Evolutionary conservation across 2,113 vertebrate genomes (phyloP).

Genomic region (Vombatus ursinus): DNA sequence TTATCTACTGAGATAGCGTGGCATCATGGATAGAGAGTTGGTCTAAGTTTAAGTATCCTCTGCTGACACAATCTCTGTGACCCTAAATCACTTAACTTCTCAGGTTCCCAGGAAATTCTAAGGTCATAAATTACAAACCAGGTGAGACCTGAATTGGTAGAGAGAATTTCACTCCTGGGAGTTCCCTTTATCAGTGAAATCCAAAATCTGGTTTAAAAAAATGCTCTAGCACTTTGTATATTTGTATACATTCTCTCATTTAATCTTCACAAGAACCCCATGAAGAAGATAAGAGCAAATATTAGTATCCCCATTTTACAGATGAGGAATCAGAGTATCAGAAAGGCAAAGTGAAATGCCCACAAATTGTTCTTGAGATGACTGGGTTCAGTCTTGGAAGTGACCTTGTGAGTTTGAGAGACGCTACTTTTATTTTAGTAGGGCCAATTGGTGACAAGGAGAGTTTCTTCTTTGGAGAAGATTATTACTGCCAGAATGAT

Average conservation of each 20-base stretch:
- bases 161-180: background rate
- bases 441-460: background rate
- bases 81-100: background rate
- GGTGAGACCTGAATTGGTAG: background rate
- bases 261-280: background rate
- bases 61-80: background rate
- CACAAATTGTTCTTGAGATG: background rate
- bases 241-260: background rate
- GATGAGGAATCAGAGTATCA: background rate
- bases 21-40: background rate
- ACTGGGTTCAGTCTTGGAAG: background rate
- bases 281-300: background rate
- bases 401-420: background rate
- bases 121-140: background rate
- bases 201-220: background rate
- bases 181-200: background rate
- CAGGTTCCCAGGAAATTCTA: background rate
- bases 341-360: background rate
- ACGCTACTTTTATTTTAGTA: background rate
- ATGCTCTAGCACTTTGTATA: background rate
- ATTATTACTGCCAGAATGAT: background rate
- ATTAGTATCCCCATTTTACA: background rate
- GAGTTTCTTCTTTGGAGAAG: background rate
- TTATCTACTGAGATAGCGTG: background rate
- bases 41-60: background rate